Evolutionary conservation across 2,797 vertebrate species (phyloP).

Genomic region (Ctenopoma kingsleyae): DNA sequence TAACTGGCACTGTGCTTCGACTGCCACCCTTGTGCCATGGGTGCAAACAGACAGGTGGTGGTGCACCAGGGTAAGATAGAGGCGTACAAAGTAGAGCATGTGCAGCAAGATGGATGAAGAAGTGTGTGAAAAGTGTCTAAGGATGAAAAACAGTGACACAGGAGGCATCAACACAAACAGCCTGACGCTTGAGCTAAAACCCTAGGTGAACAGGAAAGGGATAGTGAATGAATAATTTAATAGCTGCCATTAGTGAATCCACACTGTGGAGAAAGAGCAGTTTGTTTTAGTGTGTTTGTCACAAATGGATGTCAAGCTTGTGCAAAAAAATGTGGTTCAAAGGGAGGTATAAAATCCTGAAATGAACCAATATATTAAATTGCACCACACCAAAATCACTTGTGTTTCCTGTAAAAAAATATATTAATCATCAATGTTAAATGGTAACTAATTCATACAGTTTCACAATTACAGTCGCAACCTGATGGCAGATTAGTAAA

Average conservation of each 20-base stretch:
- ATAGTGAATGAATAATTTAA: constrained; percentile 47
- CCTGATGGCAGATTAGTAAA: constrained; percentile 72
- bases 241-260: constrained; percentile 34
- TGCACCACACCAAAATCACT: background rate
- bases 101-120: background rate
- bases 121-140: constrained; percentile 1
- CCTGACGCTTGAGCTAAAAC: background rate
- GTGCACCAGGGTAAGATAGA: constrained; percentile 16
- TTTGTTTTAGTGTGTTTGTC: background rate
- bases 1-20: constrained; percentile 1
- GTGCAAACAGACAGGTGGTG: constrained; percentile 35
- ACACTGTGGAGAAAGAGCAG: constrained; percentile 14
- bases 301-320: background rate
- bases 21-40: background rate
- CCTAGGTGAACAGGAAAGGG: background rate
- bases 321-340: background rate
- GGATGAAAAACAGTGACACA: background rate
- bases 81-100: constrained; percentile 6
- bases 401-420: background rate
- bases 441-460: constrained; percentile 27
- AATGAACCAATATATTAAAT: constrained; percentile 5
- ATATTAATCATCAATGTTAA: background rate
- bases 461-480: constrained; percentile 38
- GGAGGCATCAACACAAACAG: background rate
- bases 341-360: background rate